Base-by-base conservation (phyloP, 2,797 vertebrate species). In the Pseudochaenichthys georgianus region DNA sequence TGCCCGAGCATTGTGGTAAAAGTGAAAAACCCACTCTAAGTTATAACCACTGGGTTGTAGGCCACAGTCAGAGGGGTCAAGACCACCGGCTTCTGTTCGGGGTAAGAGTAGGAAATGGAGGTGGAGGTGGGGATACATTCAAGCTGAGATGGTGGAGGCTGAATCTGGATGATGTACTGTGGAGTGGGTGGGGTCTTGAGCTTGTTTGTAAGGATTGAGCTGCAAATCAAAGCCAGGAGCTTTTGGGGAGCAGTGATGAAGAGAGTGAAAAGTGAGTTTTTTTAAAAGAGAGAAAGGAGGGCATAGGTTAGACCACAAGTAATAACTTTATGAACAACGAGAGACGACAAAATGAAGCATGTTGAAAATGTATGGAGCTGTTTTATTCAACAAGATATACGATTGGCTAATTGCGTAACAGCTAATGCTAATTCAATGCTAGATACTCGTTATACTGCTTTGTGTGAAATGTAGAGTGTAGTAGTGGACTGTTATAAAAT, bases 171-270 rank as follows among this genome's bases (percentile, higher is more conserved):
- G 52, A 91, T 84, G 81, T 93, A 93, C 31, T 92, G 89, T 73
- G 86, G n/a, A 45, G 82, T 2, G 3, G 78, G 53, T 41, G 7
- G 1, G 12, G 84, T 28, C 34, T 0, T 9, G 0, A 91, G 80
- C 69, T 79, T 62, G 59, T 31, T 79, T 53, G 3, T 43, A 48
- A 95, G 88, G 15, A 2, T 72, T 0, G 3, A 0, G 81, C 91
- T 89, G 82, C 92, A 94, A 47, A 90, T 78, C 65, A 94, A 8
- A 43, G 82, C 88, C 2, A 85, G 2, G 28, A 89, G 1, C 92
- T 93, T 38, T 77, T 28, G 7, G 23, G 48, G 50, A 62, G 3
- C 46, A 54, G 23, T 38, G 58, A 60, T 53, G 4, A 43, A 28
- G 21, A n/a, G 48, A 28, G 42, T 3, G 57, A 55, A 57, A 46